Base-by-base conservation (phyloP, 2,797 vertebrate species). In the Ficedula albicollis region DNA sequence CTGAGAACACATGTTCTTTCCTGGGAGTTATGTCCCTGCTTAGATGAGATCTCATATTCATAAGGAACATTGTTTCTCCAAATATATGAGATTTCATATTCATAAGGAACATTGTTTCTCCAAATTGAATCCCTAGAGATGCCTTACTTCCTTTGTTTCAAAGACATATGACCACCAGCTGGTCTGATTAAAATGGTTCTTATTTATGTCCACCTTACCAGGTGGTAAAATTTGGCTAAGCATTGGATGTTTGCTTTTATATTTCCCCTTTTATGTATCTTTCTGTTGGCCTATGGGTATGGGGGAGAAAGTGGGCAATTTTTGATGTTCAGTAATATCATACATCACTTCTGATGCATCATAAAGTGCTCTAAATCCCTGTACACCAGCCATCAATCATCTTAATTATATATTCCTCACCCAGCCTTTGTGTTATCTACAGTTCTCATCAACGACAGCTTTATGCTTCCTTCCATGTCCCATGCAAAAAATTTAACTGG, bases 381-480 rank as follows among this genome's bases (percentile, higher is more conserved):
- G 86, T 84, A 56, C 84, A 76, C 54, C 73, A 80, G n/a, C 46
- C 84, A 82, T 67, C 68, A 87, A 87, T 95, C 86, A 84, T 84
- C 55, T 52, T 88, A 90, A 85, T 84, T 80, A 84, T 34, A 54
- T 36, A 46, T 63, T 89, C 74, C 72, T 92, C 56, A 82, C 56
- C 44, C 68, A 44, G 78, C 30, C 56, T 76, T 87, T 55, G 23
- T 84, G 86, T 90, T 89, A 83, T 82, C 81, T 74, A 54, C 68
- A 68, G 72, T 58, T 87, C 64, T 82, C 56, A 67, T 84, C 84
- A 70, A 5, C 0, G 1, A 74, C 27, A 9, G 64, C 81, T 87
- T 89, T 73, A 48, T 74, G 67, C 70, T 96, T 96, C 75, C 52
- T 94, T 95, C 64, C 6, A 3, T 30, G 32, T 83, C 68, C 67